Base-by-base conservation (phyloP, 2,797 vertebrate genomes). In the Podarcis siculus region DNA sequence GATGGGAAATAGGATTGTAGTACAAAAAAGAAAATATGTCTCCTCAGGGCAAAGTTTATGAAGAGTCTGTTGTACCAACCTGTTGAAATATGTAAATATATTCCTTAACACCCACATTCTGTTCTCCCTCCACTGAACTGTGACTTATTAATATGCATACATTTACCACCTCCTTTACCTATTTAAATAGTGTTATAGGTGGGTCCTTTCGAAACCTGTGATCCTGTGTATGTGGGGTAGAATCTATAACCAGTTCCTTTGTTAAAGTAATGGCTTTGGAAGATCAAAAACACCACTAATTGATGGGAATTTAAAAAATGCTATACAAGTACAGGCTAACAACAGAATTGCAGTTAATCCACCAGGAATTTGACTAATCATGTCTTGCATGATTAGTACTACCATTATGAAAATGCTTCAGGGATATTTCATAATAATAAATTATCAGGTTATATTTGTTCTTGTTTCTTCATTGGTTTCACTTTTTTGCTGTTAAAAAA, bases 1-100 rank as follows among this genome's bases (percentile, higher is more conserved):
- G 98, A 98, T 64, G 98, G 98, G 92, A 99, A 99, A 93, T 98
- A 99, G 10, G 98, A 98, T 95, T 99, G 98, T n/a, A 99, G 97
- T 96, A 98, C 96, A 93, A 99, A 99, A 96, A 99, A 99, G 97
- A 99, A 98, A 93, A 99, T 98, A 82, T 98, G 98, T 93, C 98
- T 97, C 92, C 98, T 97, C 79, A 99, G 98, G 89, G 98, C 97
- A 95, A 99, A 99, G 95, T 98, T 98, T 96, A 99, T 98, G 96
- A 98, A 98, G 94, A 99, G 98, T 39, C 98, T 97, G 89, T 98
- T 98, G 96, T 98, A 99, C 98, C 98, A 99, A 90, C 98, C 98
- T 99, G 45, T 88, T 97, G 94, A 90, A 4, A 85, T 92, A 92
- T 49, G 88, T 61, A 84, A 77, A 90, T 8, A 76, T 27, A 13